Conservation (phyloP, 2,888 invertebrate genomes). For the Cephus runcator region DNA sequence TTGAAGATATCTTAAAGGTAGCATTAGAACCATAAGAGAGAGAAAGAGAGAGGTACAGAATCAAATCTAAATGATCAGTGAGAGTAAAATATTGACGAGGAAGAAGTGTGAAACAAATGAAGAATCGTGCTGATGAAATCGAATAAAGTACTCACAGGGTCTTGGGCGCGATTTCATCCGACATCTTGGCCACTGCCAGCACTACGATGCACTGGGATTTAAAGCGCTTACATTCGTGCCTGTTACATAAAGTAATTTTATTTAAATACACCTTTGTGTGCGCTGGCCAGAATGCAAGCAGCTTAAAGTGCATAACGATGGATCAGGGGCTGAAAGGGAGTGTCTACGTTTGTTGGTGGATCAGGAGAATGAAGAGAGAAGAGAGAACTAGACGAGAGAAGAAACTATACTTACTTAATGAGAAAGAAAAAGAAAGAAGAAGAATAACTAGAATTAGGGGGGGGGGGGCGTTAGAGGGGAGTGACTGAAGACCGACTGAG, state of each 20-base stretch:
- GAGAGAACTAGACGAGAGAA: not conserved
- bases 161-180: conserved; percentile 35
- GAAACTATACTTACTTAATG: not conserved
- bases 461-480: too few species aligned
- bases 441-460: too few species aligned
- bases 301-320: conserved; percentile 30
- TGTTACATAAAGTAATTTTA: conserved; percentile 47
- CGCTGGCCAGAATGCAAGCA: conserved; percentile 22
- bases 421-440: not conserved
- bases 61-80: too few species aligned
- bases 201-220: conserved; percentile 18
- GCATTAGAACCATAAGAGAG: too few species aligned
- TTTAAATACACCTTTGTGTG: conserved; percentile 44
- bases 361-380: not conserved
- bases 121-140: not conserved
- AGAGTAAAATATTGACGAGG: not conserved
- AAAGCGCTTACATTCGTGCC: conserved; percentile 6
- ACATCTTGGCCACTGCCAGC: conserved; percentile 29
- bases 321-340: not conserved
- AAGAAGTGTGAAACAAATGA: not conserved
- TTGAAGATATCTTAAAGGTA: too few species aligned
- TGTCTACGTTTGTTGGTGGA: too few species aligned
- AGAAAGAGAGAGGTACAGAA: too few species aligned
- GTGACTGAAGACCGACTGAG: too few species aligned
- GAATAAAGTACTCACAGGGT: conserved; percentile 47